Evolutionary conservation across 2,797 vertebrate species (phyloP).

Genomic region (Neosalanx taihuensis): DNA sequence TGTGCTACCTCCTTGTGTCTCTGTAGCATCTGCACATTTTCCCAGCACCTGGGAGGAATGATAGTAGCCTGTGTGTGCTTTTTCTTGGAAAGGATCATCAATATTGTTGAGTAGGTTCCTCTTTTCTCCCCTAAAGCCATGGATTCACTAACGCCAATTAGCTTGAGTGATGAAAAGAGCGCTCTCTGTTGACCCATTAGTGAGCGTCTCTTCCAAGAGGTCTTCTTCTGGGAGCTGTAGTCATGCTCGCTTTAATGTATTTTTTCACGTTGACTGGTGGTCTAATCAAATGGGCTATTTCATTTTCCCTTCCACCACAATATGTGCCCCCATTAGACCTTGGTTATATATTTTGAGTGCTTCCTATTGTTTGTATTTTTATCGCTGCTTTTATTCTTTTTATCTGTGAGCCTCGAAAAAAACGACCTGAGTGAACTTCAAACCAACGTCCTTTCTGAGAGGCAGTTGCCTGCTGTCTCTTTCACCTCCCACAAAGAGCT

Average conservation of each 20-base stretch:
- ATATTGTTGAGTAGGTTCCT: constrained; percentile 54
- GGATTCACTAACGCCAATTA: constrained; percentile 68
- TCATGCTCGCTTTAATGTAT: constrained; percentile 63
- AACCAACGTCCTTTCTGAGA: background rate
- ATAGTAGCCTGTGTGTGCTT: constrained; percentile 19
- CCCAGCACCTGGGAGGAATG: constrained; percentile 22
- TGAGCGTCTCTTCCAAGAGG: constrained; percentile 53
- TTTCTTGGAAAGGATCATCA: constrained; percentile 43
- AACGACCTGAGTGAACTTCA: background rate
- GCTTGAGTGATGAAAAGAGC: constrained; percentile 69
- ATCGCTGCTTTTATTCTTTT: background rate
- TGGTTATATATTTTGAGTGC: constrained; percentile 29
- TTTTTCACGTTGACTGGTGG: constrained; percentile 55
- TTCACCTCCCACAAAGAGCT: background rate
- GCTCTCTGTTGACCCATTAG: constrained; percentile 66
- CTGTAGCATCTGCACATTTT: constrained; percentile 14
- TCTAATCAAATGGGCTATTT: constrained; percentile 55
- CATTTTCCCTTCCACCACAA: constrained; percentile 58
- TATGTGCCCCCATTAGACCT: constrained; percentile 45
- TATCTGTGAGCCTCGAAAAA: background rate
- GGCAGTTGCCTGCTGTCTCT: background rate
- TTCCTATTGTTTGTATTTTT: background rate
- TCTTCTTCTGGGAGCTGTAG: constrained; percentile 60
- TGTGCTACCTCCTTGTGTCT: background rate
- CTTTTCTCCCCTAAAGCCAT: constrained; percentile 55